Percentiles rank a stretch among this genome's conserved stretches.
phyloP scores from a whole-genome alignment of 2,888 invertebrate species.

The Nemoura dubitans region DNA sequence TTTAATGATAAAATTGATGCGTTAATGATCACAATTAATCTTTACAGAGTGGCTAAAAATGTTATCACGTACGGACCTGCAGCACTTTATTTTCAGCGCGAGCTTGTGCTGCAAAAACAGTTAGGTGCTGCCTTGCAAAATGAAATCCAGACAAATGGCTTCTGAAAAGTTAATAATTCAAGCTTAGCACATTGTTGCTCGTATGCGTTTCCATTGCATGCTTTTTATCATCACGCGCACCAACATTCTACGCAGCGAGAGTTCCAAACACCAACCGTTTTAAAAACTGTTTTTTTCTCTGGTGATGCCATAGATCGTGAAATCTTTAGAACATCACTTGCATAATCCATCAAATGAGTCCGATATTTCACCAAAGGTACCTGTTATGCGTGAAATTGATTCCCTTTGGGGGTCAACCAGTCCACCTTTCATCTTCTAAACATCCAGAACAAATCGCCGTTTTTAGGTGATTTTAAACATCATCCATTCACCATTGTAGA shows the following conservation, averaged over 20 bases:
- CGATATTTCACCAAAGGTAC: constrained; percentile 2
- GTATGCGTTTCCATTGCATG: too few relatives aligned
- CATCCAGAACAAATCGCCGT: background rate
- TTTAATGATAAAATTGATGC: background rate
- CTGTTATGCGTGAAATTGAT: constrained; percentile 33
- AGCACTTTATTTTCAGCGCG: background rate
- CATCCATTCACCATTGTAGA: background rate
- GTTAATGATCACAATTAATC: background rate
- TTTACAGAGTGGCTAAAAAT: background rate
- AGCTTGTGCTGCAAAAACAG: constrained; percentile 1
- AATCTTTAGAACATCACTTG: background rate
- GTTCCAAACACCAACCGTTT: too few relatives aligned
- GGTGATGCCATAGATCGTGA: constrained; percentile 9
- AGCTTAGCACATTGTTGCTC: background rate
- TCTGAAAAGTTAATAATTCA: constrained; percentile 1
- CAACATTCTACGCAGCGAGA: too few relatives aligned
- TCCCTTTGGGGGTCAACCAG: background rate
- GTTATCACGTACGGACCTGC: background rate
- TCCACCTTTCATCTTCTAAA: background rate
- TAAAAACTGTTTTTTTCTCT: background rate
- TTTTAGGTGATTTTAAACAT: background rate
- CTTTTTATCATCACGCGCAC: too few relatives aligned
- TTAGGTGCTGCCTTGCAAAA: background rate
- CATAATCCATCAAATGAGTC: background rate
- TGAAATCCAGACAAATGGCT: background rate